Conservation (phyloP, 2,888 invertebrate species). For the Trissolcus japonicus region DNA sequence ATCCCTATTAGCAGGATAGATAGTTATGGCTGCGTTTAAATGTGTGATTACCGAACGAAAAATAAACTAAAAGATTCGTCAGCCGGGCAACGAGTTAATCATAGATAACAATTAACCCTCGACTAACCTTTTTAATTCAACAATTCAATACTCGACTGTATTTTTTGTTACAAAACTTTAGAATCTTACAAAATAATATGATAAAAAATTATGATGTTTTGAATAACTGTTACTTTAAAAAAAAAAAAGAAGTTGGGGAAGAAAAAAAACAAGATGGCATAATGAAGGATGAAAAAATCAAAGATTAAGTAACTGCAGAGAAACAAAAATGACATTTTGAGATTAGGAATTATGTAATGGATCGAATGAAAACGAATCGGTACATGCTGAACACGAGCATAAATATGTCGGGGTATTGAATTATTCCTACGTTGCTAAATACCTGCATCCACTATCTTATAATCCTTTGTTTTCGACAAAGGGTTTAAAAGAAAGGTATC, state of each 20-base stretch:
- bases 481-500: constrained; percentile 73
- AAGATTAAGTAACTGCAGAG: neutral
- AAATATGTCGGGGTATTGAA: constrained; percentile 10
- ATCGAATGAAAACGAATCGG: neutral
- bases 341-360: neutral
- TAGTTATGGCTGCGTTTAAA: neutral
- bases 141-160: no score
- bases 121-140: no score
- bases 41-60: neutral
- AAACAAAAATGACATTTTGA: neutral
- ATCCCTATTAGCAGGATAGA: neutral
- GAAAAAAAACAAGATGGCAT: no score
- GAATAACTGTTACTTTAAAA: no score
- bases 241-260: no score
- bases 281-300: no score
- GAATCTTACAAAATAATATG: no score
- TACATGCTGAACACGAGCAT: neutral
- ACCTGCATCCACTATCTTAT: constrained; percentile 72
- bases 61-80: neutral
- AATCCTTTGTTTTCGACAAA: constrained; percentile 72
- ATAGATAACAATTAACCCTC: no score
- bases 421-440: constrained; percentile 36
- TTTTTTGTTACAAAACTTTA: no score
- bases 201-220: no score
- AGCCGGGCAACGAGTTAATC: no score